Base-by-base conservation (phyloP, 2,113 vertebrate genomes). In the Myiozetetes cayanensis region DNA sequence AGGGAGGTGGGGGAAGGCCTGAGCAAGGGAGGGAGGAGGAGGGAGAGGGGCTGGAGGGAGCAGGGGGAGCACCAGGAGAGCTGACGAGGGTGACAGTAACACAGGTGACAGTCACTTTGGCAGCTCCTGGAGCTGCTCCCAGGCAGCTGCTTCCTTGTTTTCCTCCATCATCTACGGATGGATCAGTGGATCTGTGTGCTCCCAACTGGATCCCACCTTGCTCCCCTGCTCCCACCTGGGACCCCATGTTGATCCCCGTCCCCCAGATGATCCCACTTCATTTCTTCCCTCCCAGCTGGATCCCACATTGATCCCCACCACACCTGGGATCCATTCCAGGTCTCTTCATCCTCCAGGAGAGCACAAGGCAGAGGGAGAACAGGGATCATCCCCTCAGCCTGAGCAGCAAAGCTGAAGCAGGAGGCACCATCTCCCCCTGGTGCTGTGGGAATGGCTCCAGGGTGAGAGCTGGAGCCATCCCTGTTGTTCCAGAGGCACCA, bases 111-210 rank as follows among this genome's bases (percentile, higher is more conserved):
- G n/a, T 11, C 3, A 5, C 19, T 43, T 41, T 19, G 47, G 79
- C 41, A 21, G 52, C 79, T 47, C 70, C 59, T 22, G 31, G 33
- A 30, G 62, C 14, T 1, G 56, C 7, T 67, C 7, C 78, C 12
- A 8, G 0, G 0, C 55, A 14, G 61, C 39, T 28, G 14, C 65
- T 41, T 12, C 86, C 58, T 50, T 44, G 14, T 14, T 22, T 5
- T 5, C 68, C 78, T 43, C 41, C 35, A 5, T 4, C 47, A 10
- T 70, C 8, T 4, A 4, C 9, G 4, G 21, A 10, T 1, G 2
- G 35, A 80, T 35, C 56, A 44, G 67, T 0, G 1, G 81, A n/a
- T n/a, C 88, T 0, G 0, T 10, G 2, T 3, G 30, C 16, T 41
- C 47, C 63, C 33, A 25, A 2, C 33, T 59, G 58, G 23, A n/a